Percentiles rank a stretch among this genome's conserved stretches.
phyloP scores from a whole-genome alignment of 2,797 vertebrate species.

The Rhabdophis nuchalis region DNA sequence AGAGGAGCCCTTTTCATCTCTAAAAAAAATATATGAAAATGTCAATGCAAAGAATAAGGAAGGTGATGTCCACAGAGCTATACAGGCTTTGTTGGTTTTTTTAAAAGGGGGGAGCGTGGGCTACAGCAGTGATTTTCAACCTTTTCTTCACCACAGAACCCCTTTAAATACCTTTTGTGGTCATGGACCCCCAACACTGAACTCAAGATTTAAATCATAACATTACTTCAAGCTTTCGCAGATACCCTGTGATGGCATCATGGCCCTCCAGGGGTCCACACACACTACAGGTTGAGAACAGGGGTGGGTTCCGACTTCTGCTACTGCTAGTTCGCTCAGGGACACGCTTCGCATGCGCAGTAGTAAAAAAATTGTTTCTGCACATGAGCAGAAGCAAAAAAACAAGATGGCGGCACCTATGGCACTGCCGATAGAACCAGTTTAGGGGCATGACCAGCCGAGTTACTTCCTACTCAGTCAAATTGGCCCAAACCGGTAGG shows the following conservation, averaged over 20 bases:
- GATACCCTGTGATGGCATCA: not conserved
- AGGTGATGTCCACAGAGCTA: not conserved
- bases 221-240: not conserved
- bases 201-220: not conserved
- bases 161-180: not conserved
- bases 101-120: no score
- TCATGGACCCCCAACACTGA: not conserved
- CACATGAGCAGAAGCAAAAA: no score
- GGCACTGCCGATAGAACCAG: no score
- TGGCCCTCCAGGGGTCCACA: not conserved
- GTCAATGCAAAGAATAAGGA: not conserved
- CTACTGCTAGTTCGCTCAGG: no score
- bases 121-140: not conserved
- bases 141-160: not conserved
- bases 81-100: not conserved
- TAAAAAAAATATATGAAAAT: not conserved
- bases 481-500: no score
- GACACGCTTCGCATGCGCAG: no score
- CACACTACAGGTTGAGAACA: no score
- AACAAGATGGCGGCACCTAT: no score
- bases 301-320: no score
- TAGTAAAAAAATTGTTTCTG: no score
- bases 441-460: no score
- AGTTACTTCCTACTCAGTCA: no score
- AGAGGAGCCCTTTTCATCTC: not conserved